Conservation (phyloP, 2,888 invertebrate species). For the Ametastegia equiseti region DNA sequence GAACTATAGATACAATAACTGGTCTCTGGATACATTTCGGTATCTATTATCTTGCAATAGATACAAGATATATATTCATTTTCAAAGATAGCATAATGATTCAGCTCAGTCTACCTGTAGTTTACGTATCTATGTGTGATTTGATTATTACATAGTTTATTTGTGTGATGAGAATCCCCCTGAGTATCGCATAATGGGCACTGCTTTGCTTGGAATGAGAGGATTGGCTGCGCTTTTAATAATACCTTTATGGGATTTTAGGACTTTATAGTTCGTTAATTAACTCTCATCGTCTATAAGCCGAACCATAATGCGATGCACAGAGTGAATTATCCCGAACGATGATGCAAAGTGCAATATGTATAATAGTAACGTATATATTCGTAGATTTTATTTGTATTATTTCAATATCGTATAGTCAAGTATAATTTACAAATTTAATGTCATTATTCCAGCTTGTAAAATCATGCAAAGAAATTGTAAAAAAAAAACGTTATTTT, state of each 20-base stretch:
- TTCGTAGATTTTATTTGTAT: background rate
- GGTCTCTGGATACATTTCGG: background rate
- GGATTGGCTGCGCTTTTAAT: background rate
- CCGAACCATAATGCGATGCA: background rate
- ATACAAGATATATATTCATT: background rate
- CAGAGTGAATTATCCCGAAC: background rate
- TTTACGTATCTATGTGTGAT: background rate
- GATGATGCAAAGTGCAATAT: conserved; percentile 12
- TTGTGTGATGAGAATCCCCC: background rate
- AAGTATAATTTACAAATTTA: conserved; percentile 34
- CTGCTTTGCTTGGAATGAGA: background rate
- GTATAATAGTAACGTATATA: background rate
- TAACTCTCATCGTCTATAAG: background rate
- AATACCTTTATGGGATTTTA: background rate
- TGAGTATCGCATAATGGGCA: background rate
- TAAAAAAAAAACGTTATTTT: conserved; percentile 54
- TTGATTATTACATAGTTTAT: background rate
- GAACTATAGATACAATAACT: background rate
- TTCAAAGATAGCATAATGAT: background rate
- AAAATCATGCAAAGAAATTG: conserved; percentile 47
- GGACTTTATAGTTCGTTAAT: background rate
- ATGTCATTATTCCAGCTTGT: conserved; percentile 45
- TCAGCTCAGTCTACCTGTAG: background rate
- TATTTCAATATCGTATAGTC: background rate
- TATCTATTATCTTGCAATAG: background rate